Evolutionary conservation across 2,113 vertebrate genomes (phyloP).

Genomic region (Rhodinocichla rosea): DNA sequence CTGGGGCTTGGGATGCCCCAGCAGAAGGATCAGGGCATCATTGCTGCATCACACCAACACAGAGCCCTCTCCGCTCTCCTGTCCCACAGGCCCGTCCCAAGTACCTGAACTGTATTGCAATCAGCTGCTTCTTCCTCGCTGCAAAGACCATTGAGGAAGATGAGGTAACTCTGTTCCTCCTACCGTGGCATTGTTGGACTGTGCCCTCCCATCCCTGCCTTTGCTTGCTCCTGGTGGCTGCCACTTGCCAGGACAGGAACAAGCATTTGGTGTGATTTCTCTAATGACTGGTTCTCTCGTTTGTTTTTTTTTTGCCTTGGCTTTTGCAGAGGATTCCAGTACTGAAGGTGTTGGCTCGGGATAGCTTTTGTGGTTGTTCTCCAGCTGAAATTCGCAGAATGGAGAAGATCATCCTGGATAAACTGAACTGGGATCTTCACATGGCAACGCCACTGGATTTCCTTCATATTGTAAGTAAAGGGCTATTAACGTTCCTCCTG

Average conservation of each 20-base stretch:
- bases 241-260: neutral
- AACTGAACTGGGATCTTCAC: conserved; percentile 96
- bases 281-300: fast-evolving
- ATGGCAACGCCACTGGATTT: conserved; percentile 92
- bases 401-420: conserved; percentile 97
- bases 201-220: neutral
- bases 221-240: neutral
- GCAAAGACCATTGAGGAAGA: conserved; percentile 96
- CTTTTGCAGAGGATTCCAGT: conserved; percentile 84
- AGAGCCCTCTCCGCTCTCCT: neutral
- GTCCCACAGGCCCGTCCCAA: conserved; percentile 89
- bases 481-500: neutral
- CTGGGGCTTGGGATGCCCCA: neutral
- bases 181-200: fast-evolving
- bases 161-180: conserved; percentile 76
- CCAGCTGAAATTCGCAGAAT: conserved; percentile 94
- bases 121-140: conserved; percentile 95
- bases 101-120: conserved; percentile 96
- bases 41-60: neutral
- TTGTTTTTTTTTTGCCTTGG: neutral
- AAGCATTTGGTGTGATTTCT: neutral
- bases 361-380: conserved; percentile 93
- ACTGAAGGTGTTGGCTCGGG: conserved; percentile 85
- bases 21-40: fast-evolving
- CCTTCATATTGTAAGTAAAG: conserved; percentile 89